Conservation (phyloP, 2,888 invertebrate genomes). For the Doris montereyensis region DNA sequence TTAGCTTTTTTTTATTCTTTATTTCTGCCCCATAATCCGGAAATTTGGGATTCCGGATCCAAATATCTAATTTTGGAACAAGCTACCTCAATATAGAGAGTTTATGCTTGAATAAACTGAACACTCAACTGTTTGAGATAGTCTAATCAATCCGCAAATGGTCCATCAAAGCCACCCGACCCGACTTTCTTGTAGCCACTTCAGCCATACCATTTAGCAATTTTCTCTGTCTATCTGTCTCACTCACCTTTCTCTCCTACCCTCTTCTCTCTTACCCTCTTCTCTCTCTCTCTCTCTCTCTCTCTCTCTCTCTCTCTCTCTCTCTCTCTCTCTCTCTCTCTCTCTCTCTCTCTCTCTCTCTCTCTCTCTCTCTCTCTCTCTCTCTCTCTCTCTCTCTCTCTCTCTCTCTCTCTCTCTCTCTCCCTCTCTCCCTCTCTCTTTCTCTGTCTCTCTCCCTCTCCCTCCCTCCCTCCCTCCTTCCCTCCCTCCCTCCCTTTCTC, state of each 20-base stretch:
- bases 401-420: conserved; percentile 18
- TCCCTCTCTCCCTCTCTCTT: conserved; percentile 4
- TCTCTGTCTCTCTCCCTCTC: not conserved
- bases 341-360: conserved; percentile 6
- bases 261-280: not conserved
- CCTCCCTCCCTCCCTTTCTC: conserved; percentile 6
- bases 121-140: too few relatives aligned
- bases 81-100: too few relatives aligned
- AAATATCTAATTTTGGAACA: too few relatives aligned
- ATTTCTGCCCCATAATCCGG: too few relatives aligned
- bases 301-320: not conserved
- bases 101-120: too few relatives aligned
- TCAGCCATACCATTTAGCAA: too few relatives aligned
- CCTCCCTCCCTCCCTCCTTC: conserved; percentile 10
- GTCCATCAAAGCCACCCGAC: too few relatives aligned
- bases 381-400: conserved; percentile 3
- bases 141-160: too few relatives aligned
- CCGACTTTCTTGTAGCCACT: too few relatives aligned
- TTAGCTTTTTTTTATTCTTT: too few relatives aligned
- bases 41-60: too few relatives aligned
- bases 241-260: not conserved
- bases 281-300: not conserved
- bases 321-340: conserved; percentile 20
- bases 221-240: too few relatives aligned
- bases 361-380: not conserved